These are phyloP conservation scores for Elachura formosa DNA, from an alignment of 2,113 vertebrate genomes.

Conservation along the genomic window DNA sequence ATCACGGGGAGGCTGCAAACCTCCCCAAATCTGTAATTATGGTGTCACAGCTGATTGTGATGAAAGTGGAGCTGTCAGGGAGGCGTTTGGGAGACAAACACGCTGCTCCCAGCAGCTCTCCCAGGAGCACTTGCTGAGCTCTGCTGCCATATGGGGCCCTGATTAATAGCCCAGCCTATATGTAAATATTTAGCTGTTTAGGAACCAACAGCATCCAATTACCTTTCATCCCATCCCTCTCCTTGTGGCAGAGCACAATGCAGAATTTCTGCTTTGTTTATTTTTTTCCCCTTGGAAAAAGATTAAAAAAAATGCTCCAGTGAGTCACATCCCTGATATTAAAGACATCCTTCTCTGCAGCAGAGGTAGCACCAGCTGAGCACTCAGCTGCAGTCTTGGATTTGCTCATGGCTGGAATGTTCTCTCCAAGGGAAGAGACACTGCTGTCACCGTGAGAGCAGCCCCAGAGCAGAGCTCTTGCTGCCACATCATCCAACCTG, in stretches of 20 bases:
- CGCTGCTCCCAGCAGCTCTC: conserved; percentile 11
- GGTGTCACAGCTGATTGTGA: conserved; percentile 70
- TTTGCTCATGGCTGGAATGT: background rate
- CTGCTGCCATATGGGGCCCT: conserved; percentile 50
- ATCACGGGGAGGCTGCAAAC: conserved; percentile 59
- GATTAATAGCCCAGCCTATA: conserved; percentile 48
- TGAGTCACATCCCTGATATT: background rate
- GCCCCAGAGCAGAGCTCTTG: too few species aligned
- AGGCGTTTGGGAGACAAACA: conserved; percentile 63
- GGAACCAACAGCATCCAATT: conserved; percentile 62
- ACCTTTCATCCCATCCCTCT: conserved; percentile 54
- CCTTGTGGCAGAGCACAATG: background rate
- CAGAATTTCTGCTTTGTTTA: background rate
- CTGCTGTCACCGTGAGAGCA: too few species aligned
- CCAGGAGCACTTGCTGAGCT: conserved; percentile 36
- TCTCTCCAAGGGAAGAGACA: too few species aligned
- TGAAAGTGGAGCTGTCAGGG: conserved; percentile 68
- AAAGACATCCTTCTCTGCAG: conserved; percentile 5
- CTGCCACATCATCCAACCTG: background rate
- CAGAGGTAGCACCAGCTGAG: background rate
- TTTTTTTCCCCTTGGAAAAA: background rate
- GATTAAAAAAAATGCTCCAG: background rate
- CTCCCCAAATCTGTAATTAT: conserved; percentile 71
- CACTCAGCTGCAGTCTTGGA: background rate
- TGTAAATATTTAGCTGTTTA: conserved; percentile 70